phyloP scores from a whole-genome alignment of 2,888 invertebrate genomes.

The Xestoiulus laeticollis region DNA sequence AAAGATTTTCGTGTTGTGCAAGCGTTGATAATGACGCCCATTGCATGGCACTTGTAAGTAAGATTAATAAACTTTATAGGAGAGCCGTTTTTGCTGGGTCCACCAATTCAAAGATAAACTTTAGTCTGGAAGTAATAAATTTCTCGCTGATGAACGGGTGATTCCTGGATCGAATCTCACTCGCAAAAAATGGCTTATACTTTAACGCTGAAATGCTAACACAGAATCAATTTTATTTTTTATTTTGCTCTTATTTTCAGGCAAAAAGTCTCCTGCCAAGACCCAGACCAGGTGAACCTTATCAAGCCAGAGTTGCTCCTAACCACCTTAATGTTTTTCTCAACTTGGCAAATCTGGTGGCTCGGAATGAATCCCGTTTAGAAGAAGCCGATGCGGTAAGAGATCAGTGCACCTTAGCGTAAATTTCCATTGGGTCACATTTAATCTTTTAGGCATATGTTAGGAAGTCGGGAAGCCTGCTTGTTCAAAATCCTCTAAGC shows the following conservation, averaged over 20 bases:
- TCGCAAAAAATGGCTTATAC: neutral
- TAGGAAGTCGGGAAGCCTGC: neutral
- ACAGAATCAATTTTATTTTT: slow-evolving; percentile 40
- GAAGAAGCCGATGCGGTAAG: slow-evolving; percentile 88
- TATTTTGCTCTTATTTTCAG: slow-evolving; percentile 60
- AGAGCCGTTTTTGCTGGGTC: neutral
- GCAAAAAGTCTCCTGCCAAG: slow-evolving; percentile 90
- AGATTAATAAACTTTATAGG: slow-evolving; percentile 40
- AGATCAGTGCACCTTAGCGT: slow-evolving; percentile 47
- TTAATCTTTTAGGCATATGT: neutral
- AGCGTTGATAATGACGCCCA: slow-evolving; percentile 24
- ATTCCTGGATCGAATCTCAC: neutral
- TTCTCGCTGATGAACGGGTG: neutral
- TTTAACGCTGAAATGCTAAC: neutral
- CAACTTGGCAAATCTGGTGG: slow-evolving; percentile 92
- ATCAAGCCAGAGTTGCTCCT: slow-evolving; percentile 94
- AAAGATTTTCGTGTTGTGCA: neutral
- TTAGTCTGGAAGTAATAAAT: slow-evolving; percentile 39
- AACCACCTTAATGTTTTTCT: slow-evolving; percentile 96
- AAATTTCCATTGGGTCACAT: neutral
- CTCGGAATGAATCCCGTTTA: slow-evolving; percentile 87
- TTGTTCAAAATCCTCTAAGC: neutral
- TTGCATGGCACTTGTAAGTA: slow-evolving; percentile 34
- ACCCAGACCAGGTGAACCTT: slow-evolving; percentile 91
- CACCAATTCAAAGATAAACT: slow-evolving; percentile 23